A percentile compares a stretch with the other conserved stretches of the same genome.
phyloP scores from a whole-genome alignment of 2,113 vertebrate species.

The Neotoma lepida region DNA sequence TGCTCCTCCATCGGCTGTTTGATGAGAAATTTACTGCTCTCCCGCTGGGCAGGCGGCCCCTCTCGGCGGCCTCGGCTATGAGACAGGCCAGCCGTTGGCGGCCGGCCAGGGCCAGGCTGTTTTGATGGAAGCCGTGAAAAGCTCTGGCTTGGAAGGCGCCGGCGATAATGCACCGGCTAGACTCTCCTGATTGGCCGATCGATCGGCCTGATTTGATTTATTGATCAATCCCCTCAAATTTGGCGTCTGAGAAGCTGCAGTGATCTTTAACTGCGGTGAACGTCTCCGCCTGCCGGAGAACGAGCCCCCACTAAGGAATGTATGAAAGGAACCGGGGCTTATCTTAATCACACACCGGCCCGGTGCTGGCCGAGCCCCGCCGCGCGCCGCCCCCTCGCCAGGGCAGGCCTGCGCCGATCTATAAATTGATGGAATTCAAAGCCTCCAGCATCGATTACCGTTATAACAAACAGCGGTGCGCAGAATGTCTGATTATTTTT shows the following conservation, averaged over 20 bases:
- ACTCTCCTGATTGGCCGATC: conserved; percentile 95
- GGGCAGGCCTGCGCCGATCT: conserved; percentile 98
- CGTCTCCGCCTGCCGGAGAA: conserved; percentile 93
- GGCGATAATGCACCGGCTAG: conserved; percentile 96
- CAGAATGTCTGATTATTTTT: conserved; percentile 99
- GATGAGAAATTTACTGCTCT: conserved; percentile 93
- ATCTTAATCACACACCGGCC: conserved; percentile 92
- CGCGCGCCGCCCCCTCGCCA: conserved; percentile 90
- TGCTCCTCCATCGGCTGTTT: conserved; percentile 92
- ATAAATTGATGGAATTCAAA: conserved; percentile 99
- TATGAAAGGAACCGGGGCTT: conserved; percentile 94
- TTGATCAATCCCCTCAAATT: conserved; percentile 97
- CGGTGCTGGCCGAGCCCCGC: conserved; percentile 80
- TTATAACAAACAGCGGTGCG: conserved; percentile 99
- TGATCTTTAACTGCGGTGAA: conserved; percentile 95
- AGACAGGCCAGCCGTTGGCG: conserved; percentile 88
- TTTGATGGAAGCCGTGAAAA: conserved; percentile 90
- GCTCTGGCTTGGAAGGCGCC: conserved; percentile 87
- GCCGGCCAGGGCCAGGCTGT: conserved; percentile 86
- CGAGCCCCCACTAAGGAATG: conserved; percentile 92
- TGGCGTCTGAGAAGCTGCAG: conserved; percentile 94
- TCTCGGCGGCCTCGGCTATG: conserved; percentile 89
- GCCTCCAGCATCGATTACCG: conserved; percentile 99
- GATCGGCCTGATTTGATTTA: conserved; percentile 99
- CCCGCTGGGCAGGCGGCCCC: conserved; percentile 88